Evolutionary conservation across 30 jellyfish, hydroid and myxozoan species (phyloP), one percentile per base, ranked within the genome.

Genomic region (Catostylus mosaicus): DNA sequence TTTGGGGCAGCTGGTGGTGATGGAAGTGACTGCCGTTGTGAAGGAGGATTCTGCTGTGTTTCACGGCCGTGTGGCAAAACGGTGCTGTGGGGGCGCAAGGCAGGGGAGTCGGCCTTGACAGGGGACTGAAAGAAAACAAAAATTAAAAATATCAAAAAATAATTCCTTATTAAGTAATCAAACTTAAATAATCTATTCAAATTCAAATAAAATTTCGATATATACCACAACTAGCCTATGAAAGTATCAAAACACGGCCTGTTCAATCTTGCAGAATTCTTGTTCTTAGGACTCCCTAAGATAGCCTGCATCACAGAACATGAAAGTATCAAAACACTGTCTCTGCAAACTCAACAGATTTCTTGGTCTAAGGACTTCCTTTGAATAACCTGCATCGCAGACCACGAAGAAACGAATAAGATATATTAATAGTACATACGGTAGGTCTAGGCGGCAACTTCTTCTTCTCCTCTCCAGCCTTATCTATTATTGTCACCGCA

Each of bases 31-130:
- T 40, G 68, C 1, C 79, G 88, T 14, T 61, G 69, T 18, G 50
- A 0, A 20, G 77, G 50, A 31, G 38, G 69, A 32, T 52, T 19
- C 51, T 70, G 76, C 20, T 27, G 62, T 16, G 57, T 62, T 45
- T 52, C 26, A 30, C 38, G 18, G 71, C 71, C 26, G 27, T 32
- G 69, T 14, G 51, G 60, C 3, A 50, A 10, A 52, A 29, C 38
- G 46, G 59, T 19, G 68, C 56, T 31, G 22, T 27, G 67, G 5
- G 50, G 77, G 54, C 80, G 59, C 62, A 79, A 32, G n/a, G 77
- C 84, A 10, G 84, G 91, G 19, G 83, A 12, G 6, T 79, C 89
- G 33, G 91, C 91, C 48, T 67, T 67, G 19, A 67, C 91, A 24
- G 91, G 77, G 9, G 91, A 81, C 91, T 81, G 65, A 30, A 67